Conservation (phyloP, 2,797 vertebrate genomes). For the Chelonia mydas region DNA sequence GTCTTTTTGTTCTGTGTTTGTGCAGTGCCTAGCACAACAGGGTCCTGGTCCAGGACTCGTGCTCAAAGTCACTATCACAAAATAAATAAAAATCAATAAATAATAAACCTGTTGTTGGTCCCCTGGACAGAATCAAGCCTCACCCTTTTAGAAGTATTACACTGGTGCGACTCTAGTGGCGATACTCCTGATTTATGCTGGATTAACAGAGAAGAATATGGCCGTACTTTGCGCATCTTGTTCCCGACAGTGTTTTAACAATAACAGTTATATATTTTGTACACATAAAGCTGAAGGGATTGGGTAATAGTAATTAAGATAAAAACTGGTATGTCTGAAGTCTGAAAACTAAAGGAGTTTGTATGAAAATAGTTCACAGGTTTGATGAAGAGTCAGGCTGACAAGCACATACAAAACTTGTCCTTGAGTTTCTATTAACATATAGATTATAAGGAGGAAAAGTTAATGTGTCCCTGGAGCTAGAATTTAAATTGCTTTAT, state of each 20-base stretch:
- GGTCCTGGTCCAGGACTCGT: rapidly evolving
- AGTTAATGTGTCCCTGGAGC: slow-evolving; percentile 59
- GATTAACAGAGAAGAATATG: neutral
- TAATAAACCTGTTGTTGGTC: neutral
- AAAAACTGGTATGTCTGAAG: neutral
- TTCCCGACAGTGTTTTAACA: neutral
- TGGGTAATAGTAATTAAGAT: neutral
- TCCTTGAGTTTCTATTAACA: slow-evolving; percentile 53
- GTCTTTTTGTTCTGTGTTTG: neutral
- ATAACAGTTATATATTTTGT: neutral
- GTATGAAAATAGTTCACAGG: neutral
- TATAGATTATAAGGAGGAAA: slow-evolving; percentile 30
- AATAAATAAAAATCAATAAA: neutral
- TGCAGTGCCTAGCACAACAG: neutral
- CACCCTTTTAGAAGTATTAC: rapidly evolving
- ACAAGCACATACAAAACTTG: slow-evolving; percentile 26
- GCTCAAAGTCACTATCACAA: rapidly evolving
- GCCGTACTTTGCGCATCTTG: rapidly evolving
- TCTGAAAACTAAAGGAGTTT: neutral
- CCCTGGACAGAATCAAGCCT: neutral
- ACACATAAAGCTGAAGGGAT: neutral
- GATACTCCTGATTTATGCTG: neutral
- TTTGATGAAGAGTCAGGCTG: neutral
- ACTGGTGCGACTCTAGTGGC: neutral
- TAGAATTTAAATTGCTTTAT: slow-evolving; percentile 67